A percentile compares a stretch with the other conserved stretches of the same genome.
Evolutionary conservation across 2,888 invertebrate species (phyloP).

Genomic region (Drosophila borealis): DNA sequence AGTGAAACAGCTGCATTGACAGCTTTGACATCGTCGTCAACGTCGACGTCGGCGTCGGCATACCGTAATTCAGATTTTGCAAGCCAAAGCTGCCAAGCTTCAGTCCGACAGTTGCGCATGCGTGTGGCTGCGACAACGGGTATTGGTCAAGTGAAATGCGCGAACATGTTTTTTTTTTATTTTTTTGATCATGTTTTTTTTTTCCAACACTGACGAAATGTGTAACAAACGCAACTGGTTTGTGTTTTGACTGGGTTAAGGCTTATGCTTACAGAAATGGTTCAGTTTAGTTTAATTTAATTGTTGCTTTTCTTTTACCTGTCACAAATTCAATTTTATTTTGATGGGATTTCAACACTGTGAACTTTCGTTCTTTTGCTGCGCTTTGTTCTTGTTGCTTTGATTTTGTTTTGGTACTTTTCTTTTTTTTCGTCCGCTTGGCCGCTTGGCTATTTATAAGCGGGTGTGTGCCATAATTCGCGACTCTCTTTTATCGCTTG

Average conservation of each 20-base stretch:
- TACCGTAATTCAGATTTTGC: conserved; percentile 48
- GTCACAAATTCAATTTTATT: conserved; percentile 11
- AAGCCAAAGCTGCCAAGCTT: conserved; percentile 37
- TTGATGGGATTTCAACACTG: conserved; percentile 23
- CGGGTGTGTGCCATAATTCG: conserved; percentile 67
- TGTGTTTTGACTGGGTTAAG: conserved; percentile 20
- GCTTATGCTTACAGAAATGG: conserved; percentile 16
- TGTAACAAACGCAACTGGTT: conserved; percentile 73
- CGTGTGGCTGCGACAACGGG: conserved; percentile 42
- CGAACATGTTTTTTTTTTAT: conserved; percentile 60
- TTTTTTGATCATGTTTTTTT: conserved; percentile 6
- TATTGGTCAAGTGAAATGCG: conserved; percentile 72
- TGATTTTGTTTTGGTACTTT: conserved; percentile 54
- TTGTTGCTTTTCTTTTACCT: conserved; percentile 50
- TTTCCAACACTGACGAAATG: conserved; percentile 60
- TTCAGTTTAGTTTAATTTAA: conserved; percentile 17
- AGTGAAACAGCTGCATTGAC: conserved; percentile 66
- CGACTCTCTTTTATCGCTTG: conserved; percentile 58
- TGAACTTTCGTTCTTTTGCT: conserved; percentile 14
- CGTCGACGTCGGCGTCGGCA: not conserved
- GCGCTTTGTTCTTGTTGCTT: conserved; percentile 26
- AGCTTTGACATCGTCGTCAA: not conserved
- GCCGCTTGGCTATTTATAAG: conserved; percentile 57
- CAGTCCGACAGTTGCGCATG: conserved; percentile 59
- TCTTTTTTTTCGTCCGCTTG: too few species aligned